These are phyloP conservation scores for Sympetrum striolatum DNA, from an alignment of 2,888 invertebrate species.

Conservation along the genomic window DNA sequence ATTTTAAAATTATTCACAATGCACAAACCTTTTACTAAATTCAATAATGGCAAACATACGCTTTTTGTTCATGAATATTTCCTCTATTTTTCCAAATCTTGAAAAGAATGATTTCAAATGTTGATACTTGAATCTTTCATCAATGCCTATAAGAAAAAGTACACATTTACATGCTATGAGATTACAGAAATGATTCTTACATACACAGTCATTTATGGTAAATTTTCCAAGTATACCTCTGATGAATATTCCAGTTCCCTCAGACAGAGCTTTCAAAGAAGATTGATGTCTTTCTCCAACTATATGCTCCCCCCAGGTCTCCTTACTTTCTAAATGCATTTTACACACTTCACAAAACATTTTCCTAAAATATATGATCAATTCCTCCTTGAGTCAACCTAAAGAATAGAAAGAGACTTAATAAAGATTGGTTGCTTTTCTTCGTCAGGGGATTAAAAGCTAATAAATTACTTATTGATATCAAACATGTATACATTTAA, in stretches of 20 bases:
- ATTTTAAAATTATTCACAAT: background rate
- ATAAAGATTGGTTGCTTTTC: no score
- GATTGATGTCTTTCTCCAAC: conserved; percentile 49
- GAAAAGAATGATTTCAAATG: conserved; percentile 54
- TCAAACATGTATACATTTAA: no score
- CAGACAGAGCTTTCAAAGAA: background rate
- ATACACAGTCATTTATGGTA: no score
- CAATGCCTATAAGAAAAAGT: conserved; percentile 36
- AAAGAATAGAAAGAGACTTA: no score
- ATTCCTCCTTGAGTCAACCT: no score
- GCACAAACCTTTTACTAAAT: conserved; percentile 52
- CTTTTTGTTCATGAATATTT: conserved; percentile 51
- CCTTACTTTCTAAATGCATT: conserved; percentile 50
- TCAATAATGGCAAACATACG: conserved; percentile 53
- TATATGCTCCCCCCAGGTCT: conserved; percentile 53
- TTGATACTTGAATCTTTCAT: conserved; percentile 49
- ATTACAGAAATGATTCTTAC: background rate
- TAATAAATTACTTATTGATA: no score
- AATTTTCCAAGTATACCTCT: conserved; percentile 11
- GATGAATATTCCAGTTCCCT: conserved; percentile 26
- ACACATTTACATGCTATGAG: background rate
- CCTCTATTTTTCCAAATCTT: conserved; percentile 53
- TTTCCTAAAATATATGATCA: background rate
- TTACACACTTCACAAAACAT: conserved; percentile 53
- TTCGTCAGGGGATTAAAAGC: no score